phyloP scores from a whole-genome alignment of 2,113 vertebrate species.

The Corythornis cristatus region DNA sequence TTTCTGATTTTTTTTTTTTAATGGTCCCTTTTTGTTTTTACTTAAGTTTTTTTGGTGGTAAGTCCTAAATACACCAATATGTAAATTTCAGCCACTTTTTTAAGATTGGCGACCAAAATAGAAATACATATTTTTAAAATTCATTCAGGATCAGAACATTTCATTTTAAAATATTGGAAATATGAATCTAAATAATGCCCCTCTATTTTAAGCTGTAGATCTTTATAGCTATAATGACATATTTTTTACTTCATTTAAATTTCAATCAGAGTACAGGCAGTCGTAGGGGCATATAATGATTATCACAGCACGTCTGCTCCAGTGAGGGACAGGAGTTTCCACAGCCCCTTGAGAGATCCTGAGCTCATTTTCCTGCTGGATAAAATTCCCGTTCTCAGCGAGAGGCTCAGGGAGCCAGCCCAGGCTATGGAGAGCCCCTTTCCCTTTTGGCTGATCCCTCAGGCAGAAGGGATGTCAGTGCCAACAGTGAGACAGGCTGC shows the following conservation, averaged over 20 bases:
- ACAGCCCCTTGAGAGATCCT: neutral
- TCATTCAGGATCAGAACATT: neutral
- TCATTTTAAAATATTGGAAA: neutral
- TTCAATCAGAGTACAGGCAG: neutral
- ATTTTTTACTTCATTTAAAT: neutral
- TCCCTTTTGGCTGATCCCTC: neutral
- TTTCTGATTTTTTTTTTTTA: neutral
- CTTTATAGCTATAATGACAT: neutral
- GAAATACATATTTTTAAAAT: too few relatives aligned
- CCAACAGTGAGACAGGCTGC: neutral
- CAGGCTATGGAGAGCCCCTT: neutral
- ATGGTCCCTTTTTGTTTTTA: neutral
- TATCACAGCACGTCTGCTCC: neutral
- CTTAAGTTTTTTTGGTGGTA: neutral
- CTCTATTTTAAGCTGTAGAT: neutral
- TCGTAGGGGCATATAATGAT: neutral
- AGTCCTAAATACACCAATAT: neutral
- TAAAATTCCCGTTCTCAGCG: neutral
- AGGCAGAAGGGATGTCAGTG: neutral
- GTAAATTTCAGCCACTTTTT: neutral
- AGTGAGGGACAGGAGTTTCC: neutral
- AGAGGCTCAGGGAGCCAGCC: neutral
- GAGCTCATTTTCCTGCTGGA: neutral
- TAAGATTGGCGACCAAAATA: neutral
- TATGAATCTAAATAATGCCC: neutral